Evolutionary conservation across 2,888 invertebrate species (phyloP).

Genomic region (Clepsis dumicolana): DNA sequence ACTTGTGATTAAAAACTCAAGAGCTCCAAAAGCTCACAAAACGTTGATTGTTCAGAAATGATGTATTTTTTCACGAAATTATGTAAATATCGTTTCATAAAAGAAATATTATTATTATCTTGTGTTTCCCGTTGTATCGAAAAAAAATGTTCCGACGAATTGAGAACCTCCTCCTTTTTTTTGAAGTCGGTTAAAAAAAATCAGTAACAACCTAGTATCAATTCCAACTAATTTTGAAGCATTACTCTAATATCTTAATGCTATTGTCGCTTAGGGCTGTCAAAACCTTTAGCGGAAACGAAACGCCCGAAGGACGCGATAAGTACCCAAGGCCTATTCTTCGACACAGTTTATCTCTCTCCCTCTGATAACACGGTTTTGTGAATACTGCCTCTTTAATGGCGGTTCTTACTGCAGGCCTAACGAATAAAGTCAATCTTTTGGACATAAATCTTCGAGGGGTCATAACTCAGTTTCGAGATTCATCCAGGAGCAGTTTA

Average conservation of each 20-base stretch:
- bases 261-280: conserved; percentile 37
- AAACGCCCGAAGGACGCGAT: conserved; percentile 57
- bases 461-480: conserved; percentile 77
- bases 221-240: conserved; percentile 26
- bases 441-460: conserved; percentile 75
- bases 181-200: neutral
- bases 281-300: conserved; percentile 47
- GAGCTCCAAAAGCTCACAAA: too few species aligned
- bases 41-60: too few species aligned
- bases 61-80: too few species aligned
- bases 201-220: neutral
- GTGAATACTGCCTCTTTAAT: conserved; percentile 73
- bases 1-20: too few species aligned
- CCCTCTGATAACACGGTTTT: conserved; percentile 69
- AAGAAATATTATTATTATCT: too few species aligned
- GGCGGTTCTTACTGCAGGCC: conserved; percentile 69
- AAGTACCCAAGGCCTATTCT: conserved; percentile 65
- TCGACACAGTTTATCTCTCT: conserved; percentile 62
- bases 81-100: too few species aligned
- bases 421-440: conserved; percentile 80
- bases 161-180: too few species aligned
- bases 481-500: conserved; percentile 66
- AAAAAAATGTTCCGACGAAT: too few species aligned
- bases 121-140: too few species aligned
- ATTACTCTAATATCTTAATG: conserved; percentile 40